These are phyloP conservation scores for Venustaconcha ellipsiformis DNA, from an alignment of 1,140 invertebrate species.

Conservation along the genomic window DNA sequence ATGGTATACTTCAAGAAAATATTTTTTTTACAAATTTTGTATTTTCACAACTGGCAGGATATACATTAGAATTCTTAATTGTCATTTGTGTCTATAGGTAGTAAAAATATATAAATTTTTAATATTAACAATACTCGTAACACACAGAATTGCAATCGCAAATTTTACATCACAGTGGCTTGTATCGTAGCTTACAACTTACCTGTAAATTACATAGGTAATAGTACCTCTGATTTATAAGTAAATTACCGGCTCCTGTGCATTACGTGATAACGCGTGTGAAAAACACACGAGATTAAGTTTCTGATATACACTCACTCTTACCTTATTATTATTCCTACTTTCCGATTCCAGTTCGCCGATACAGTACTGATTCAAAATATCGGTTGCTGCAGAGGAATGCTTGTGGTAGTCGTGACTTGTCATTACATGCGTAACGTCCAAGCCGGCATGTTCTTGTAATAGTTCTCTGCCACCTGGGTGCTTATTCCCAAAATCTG, in stretches of 20 bases:
- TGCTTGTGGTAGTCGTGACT: conserved; percentile 60
- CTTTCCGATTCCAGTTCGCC: conserved; percentile 22
- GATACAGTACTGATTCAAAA: conserved; percentile 65
- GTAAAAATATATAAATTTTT: no score
- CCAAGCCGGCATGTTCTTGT: conserved; percentile 53
- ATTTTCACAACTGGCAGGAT: no score
- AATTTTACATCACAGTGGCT: no score
- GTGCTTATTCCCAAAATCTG: conserved; percentile 63
- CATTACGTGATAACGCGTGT: not conserved
- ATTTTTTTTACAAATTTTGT: no score
- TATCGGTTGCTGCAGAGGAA: conserved; percentile 63
- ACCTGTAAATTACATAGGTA: no score
- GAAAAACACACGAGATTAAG: not conserved
- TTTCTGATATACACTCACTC: not conserved
- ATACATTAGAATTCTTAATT: no score
- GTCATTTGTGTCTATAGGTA: no score
- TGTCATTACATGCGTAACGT: conserved; percentile 62
- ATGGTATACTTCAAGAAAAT: no score
- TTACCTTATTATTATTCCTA: not conserved
- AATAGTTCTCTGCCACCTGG: conserved; percentile 66
- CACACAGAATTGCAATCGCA: no score
- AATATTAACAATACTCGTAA: no score
- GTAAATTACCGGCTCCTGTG: conserved; percentile 12
- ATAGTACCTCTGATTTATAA: not conserved
- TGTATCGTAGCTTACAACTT: no score